phyloP scores from a whole-genome alignment of 2,113 vertebrate genomes.

The Aphyosemion australe region DNA sequence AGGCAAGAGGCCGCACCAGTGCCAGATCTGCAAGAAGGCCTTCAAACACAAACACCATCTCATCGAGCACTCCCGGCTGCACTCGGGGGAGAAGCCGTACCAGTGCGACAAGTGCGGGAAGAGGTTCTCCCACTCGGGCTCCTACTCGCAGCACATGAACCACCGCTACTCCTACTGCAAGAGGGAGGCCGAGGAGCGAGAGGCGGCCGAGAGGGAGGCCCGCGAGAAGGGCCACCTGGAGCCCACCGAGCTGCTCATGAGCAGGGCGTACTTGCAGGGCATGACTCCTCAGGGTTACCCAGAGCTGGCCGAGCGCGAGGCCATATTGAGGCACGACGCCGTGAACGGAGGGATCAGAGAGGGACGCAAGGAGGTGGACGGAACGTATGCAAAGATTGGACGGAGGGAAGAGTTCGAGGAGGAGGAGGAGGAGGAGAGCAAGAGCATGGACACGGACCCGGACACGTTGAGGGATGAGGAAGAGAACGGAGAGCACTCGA shows the following conservation, averaged over 20 bases:
- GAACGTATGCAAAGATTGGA: conserved; percentile 90
- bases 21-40: conserved; percentile 99
- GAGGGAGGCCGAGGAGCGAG: conserved; percentile 96
- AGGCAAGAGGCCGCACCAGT: conserved; percentile 99
- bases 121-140: conserved; percentile 98
- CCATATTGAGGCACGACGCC: conserved; percentile 88
- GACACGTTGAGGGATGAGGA: conserved; percentile 98
- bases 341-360: conserved; percentile 88
- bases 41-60: conserved; percentile 99
- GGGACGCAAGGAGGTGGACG: conserved; percentile 90
- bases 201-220: conserved; percentile 95
- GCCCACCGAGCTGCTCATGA: conserved; percentile 97
- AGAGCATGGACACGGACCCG: conserved; percentile 98
- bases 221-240: conserved; percentile 96
- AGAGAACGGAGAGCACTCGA: conserved; percentile 96
- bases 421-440: conserved; percentile 96
- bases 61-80: conserved; percentile 97
- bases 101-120: conserved; percentile 99
- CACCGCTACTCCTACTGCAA: conserved; percentile 99
- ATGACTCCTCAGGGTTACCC: conserved; percentile 95
- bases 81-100: conserved; percentile 99
- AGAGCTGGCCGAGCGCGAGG: conserved; percentile 93
- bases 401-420: conserved; percentile 95
- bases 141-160: conserved; percentile 99
- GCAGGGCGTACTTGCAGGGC: conserved; percentile 95